Evolutionary conservation across 1,140 invertebrate species (phyloP).

Genomic region (Drosophila lowei): DNA sequence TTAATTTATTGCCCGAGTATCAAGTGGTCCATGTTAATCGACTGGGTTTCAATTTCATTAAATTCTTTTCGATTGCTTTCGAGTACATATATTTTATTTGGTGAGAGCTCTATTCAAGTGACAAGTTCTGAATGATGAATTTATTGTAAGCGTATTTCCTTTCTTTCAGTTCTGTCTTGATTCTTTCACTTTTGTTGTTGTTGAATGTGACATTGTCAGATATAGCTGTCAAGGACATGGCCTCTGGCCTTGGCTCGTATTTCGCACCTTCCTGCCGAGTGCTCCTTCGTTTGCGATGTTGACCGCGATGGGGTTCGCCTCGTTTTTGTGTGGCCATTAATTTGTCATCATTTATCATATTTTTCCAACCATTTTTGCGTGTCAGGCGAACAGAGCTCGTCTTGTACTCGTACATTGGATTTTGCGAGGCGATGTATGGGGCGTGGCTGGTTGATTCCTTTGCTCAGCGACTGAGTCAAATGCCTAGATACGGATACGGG

Average conservation of each 20-base stretch:
- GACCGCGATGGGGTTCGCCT: slow-evolving; percentile 26
- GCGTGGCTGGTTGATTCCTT: slow-evolving; percentile 42
- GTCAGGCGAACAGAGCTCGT: slow-evolving; percentile 54
- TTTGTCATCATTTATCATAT: slow-evolving; percentile 80
- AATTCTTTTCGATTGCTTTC: neutral
- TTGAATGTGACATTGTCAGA: slow-evolving; percentile 36
- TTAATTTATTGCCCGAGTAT: slow-evolving; percentile 31
- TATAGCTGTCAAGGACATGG: slow-evolving; percentile 48
- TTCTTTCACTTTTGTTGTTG: slow-evolving; percentile 18
- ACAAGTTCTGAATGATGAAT: neutral
- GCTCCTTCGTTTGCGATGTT: slow-evolving; percentile 10
- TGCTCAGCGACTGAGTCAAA: slow-evolving; percentile 49
- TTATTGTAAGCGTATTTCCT: neutral
- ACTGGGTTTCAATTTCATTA: slow-evolving; percentile 8
- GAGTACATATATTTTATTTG: slow-evolving; percentile 5
- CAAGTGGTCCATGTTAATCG: slow-evolving; percentile 1
- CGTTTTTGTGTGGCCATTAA: slow-evolving; percentile 68
- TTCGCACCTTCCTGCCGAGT: slow-evolving; percentile 10
- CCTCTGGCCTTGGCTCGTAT: slow-evolving; percentile 23
- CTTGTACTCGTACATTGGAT: slow-evolving; percentile 14
- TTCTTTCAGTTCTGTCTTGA: neutral
- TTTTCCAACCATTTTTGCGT: slow-evolving; percentile 61
- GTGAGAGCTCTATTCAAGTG: neutral
- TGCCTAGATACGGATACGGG: slow-evolving; percentile 62
- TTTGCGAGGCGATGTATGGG: slow-evolving; percentile 4